Percentiles rank a stretch among this genome's conserved stretches.
Conservation (phyloP, 1,140 invertebrate species). For the Stenopsyche tienmushanensis region DNA sequence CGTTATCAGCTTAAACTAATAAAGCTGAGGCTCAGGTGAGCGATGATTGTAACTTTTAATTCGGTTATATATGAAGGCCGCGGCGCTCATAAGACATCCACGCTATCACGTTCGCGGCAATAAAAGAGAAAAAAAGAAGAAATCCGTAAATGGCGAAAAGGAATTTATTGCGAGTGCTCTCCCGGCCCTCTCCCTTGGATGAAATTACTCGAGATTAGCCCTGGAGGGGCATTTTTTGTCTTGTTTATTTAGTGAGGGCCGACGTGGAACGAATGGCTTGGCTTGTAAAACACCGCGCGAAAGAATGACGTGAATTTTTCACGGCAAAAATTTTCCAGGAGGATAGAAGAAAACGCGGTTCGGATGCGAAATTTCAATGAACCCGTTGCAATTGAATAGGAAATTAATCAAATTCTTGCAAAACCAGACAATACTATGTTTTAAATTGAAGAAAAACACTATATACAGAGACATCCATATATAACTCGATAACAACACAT, state of each 20-base stretch:
- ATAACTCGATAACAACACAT: no score
- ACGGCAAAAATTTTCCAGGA: conserved; percentile 3
- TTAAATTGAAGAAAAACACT: no score
- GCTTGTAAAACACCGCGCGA: conserved; percentile 24
- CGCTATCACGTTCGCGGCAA: conserved; percentile 15
- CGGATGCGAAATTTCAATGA: no score
- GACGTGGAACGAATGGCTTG: conserved; percentile 34
- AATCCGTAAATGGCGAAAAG: conserved; percentile 37
- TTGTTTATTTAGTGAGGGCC: conserved; percentile 38
- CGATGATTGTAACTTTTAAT: conserved; percentile 36
- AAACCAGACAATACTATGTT: no score
- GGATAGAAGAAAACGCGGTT: no score
- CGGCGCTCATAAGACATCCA: not conserved
- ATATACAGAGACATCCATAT: no score
- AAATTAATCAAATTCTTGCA: no score
- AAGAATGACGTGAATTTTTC: conserved; percentile 39
- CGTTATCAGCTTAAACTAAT: conserved; percentile 27
- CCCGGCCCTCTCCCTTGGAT: not conserved
- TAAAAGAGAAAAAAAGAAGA: conserved; percentile 25
- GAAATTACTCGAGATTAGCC: conserved; percentile 37
- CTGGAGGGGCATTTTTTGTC: conserved; percentile 38
- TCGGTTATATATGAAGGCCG: conserved; percentile 25
- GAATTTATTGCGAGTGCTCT: conserved; percentile 30
- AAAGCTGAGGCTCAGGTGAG: conserved; percentile 24
- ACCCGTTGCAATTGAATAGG: no score